phyloP scores from a whole-genome alignment of 2,113 vertebrate genomes.

The Pygoscelis antarcticus region DNA sequence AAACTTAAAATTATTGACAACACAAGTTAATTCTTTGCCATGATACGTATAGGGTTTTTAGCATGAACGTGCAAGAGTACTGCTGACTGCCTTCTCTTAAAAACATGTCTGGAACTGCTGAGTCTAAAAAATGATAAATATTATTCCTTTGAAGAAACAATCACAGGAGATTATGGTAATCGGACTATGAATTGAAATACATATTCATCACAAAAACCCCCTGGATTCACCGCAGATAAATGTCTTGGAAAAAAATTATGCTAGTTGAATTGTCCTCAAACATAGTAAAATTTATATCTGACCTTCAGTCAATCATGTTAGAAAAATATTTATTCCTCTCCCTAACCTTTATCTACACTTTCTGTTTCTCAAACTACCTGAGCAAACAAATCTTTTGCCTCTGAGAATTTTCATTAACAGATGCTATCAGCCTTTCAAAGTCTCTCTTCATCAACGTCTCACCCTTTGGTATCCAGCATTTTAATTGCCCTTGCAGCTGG shows the following conservation, averaged over 20 bases:
- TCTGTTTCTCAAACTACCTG: conserved; percentile 40
- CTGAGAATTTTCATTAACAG: conserved; percentile 57
- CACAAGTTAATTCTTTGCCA: neutral
- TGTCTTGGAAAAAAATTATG: conserved; percentile 7
- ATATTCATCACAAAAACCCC: conserved; percentile 23
- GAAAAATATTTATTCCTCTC: conserved; percentile 51
- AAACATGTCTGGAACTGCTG: conserved; percentile 1
- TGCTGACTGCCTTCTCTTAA: neutral
- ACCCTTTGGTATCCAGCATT: conserved; percentile 44
- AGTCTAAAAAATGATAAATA: conserved; percentile 64
- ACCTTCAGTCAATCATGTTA: conserved; percentile 56
- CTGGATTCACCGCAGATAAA: neutral
- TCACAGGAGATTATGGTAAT: conserved; percentile 68
- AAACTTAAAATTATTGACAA: neutral
- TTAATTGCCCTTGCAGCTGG: conserved; percentile 56
- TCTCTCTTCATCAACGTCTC: conserved; percentile 43
- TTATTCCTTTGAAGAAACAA: conserved; percentile 59
- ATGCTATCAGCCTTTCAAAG: conserved; percentile 54
- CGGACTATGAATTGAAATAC: conserved; percentile 42
- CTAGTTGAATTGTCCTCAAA: conserved; percentile 30
- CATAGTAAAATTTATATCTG: conserved; percentile 29
- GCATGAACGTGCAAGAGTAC: neutral
- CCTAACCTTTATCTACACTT: conserved; percentile 40
- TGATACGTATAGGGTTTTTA: neutral
- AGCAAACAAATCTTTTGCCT: conserved; percentile 48